Conservation (phyloP, 2,888 invertebrate genomes). For the Synanthedon andrenaeformis region DNA sequence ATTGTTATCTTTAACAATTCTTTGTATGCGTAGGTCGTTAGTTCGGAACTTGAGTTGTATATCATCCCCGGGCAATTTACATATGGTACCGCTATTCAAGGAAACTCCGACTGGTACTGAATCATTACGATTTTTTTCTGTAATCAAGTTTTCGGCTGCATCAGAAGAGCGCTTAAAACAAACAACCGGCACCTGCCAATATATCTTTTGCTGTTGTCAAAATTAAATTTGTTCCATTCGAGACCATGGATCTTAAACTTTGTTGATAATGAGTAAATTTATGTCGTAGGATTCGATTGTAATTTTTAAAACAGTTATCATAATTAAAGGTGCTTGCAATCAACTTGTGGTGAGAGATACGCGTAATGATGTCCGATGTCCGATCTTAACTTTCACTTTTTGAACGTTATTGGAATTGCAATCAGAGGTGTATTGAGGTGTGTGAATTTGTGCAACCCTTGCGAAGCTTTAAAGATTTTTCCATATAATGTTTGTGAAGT, state of each 20-base stretch:
- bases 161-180: conserved; percentile 48
- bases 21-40: conserved; percentile 30
- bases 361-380: conserved; percentile 13
- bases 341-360: conserved; percentile 37
- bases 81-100: conserved; percentile 60
- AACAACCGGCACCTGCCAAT: conserved; percentile 31
- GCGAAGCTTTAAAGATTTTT: neutral
- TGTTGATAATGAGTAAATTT: conserved; percentile 4
- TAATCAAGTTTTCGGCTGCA: conserved; percentile 51
- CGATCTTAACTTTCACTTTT: conserved; percentile 49
- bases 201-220: conserved; percentile 18
- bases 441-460: conserved; percentile 19
- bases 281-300: conserved; percentile 4
- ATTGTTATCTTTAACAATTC: conserved; percentile 35
- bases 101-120: conserved; percentile 37
- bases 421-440: conserved; percentile 13
- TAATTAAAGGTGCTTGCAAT: conserved; percentile 52
- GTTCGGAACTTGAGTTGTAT: conserved; percentile 29
- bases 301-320: conserved; percentile 32
- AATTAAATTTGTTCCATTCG: conserved; percentile 1
- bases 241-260: neutral
- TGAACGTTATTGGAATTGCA: conserved; percentile 37
- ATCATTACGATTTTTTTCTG: conserved; percentile 47
- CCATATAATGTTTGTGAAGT: too few species aligned
- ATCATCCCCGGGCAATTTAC: conserved; percentile 44